Percentiles rank a stretch among this genome's conserved stretches.
Evolutionary conservation across 2,797 vertebrate genomes (phyloP).

Genomic region (Uromys caudimaculatus): DNA sequence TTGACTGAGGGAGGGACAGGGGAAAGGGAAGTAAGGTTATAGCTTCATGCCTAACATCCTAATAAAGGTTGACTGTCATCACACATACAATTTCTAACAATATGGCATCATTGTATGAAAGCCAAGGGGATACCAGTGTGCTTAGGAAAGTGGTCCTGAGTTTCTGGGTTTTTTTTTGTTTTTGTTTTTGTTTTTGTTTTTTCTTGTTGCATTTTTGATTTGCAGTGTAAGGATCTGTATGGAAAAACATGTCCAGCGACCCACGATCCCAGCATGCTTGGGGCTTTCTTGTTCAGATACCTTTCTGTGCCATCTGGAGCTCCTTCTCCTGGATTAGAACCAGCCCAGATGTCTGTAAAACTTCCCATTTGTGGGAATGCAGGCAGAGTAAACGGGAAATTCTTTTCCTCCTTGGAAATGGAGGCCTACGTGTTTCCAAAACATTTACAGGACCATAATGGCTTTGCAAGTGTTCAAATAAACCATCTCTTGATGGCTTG

Average conservation of each 20-base stretch:
- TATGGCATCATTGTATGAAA: not conserved
- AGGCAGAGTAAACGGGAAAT: constrained; percentile 54
- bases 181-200: too few species aligned
- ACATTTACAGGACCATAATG: constrained; percentile 58
- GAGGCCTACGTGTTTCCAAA: constrained; percentile 41
- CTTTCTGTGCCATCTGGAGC: not conserved
- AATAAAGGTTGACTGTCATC: not conserved
- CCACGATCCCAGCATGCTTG: not conserved
- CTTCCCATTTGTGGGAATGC: constrained; percentile 64
- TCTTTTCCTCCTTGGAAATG: constrained; percentile 18
- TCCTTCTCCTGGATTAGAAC: constrained; percentile 23
- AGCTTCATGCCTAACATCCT: not conserved
- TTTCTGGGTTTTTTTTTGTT: not conserved
- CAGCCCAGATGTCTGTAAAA: constrained; percentile 49
- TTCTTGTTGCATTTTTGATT: not conserved
- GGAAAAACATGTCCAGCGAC: not conserved
- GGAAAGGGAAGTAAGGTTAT: not conserved
- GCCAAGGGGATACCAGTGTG: not conserved
- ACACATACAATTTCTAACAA: not conserved
- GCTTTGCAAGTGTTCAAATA: constrained; percentile 65
- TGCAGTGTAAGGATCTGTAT: not conserved
- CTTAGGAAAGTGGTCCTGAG: not conserved
- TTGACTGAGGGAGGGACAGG: not conserved
- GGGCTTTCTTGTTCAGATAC: not conserved
- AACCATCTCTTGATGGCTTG: constrained; percentile 38